These are phyloP conservation scores for Octonoba sinensis DNA, from an alignment of 2,888 invertebrate genomes.

Conservation along the genomic window DNA sequence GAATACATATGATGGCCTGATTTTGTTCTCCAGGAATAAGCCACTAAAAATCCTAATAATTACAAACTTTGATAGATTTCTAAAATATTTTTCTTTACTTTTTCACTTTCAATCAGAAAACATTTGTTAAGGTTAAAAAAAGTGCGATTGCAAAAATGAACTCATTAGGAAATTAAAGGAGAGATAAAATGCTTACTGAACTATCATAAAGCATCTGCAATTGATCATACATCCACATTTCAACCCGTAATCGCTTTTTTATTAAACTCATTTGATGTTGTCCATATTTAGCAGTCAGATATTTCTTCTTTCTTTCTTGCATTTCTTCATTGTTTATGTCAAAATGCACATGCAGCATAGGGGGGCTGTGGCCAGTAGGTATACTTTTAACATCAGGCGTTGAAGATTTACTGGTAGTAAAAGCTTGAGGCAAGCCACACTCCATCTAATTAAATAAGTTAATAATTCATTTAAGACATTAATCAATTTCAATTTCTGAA, in stretches of 20 bases:
- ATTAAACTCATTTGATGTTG: slow-evolving; percentile 98
- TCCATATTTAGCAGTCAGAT: slow-evolving; percentile 97
- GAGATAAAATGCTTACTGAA: neutral
- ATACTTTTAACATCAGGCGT: slow-evolving; percentile 42
- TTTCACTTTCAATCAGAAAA: too few species aligned
- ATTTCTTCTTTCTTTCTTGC: slow-evolving; percentile 89
- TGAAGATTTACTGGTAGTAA: slow-evolving; percentile 25
- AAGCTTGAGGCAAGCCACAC: slow-evolving; percentile 55
- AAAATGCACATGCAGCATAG: slow-evolving; percentile 82
- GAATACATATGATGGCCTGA: too few species aligned
- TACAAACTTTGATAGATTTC: too few species aligned
- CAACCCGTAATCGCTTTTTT: slow-evolving; percentile 93
- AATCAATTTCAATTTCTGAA: too few species aligned
- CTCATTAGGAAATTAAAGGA: neutral
- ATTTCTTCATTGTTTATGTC: slow-evolving; percentile 87
- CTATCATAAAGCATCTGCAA: slow-evolving; percentile 80
- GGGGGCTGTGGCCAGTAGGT: slow-evolving; percentile 48
- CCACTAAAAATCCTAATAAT: too few species aligned
- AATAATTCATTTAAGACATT: too few species aligned
- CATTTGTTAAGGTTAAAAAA: too few species aligned
- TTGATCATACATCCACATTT: slow-evolving; percentile 98
- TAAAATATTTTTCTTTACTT: too few species aligned
- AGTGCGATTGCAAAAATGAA: too few species aligned
- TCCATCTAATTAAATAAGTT: slow-evolving; percentile 43
- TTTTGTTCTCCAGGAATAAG: too few species aligned